A percentile compares a stretch with the other conserved stretches of the same genome.
These are phyloP conservation scores for Andrena dorsata DNA, from an alignment of 2,888 invertebrate genomes.

Conservation along the genomic window DNA sequence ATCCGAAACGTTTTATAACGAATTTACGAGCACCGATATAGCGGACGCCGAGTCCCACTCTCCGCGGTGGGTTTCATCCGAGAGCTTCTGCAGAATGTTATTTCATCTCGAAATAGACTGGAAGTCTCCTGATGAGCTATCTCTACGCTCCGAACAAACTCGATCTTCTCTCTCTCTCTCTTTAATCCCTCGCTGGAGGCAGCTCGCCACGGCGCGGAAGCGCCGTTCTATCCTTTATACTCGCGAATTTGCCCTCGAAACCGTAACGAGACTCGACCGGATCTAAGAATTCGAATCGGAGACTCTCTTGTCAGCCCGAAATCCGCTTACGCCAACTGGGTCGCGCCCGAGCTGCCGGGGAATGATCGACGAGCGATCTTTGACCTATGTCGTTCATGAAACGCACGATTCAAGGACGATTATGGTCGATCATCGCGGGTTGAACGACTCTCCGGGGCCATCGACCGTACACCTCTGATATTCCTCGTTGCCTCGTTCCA, in stretches of 20 bases:
- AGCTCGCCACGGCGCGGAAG: background rate
- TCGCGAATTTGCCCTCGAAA: background rate
- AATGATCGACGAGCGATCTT: constrained; percentile 32
- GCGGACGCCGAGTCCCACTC: constrained; percentile 10
- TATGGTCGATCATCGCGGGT: constrained; percentile 72
- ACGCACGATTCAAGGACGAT: constrained; percentile 75
- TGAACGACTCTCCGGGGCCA: constrained; percentile 82
- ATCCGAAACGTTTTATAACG: constrained; percentile 22
- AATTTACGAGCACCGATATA: constrained; percentile 28
- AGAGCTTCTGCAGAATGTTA: constrained; percentile 48
- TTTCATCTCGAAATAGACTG: constrained; percentile 49
- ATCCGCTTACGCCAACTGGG: background rate
- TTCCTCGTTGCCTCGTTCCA: constrained; percentile 42
- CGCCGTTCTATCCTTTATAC: background rate
- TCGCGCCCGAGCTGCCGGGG: background rate
- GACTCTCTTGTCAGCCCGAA: background rate
- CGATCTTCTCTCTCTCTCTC: background rate
- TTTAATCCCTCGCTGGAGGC: background rate
- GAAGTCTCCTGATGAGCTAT: constrained; percentile 37
- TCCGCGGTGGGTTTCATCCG: constrained; percentile 1
- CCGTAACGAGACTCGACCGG: background rate
- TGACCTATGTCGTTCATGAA: constrained; percentile 47
- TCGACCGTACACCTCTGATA: constrained; percentile 76
- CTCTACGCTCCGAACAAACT: constrained; percentile 8
- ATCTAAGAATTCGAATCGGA: background rate